A percentile compares a stretch with the other conserved stretches of the same genome.
These are phyloP conservation scores for Torymus texanus DNA, from an alignment of 2,888 invertebrate species.

Conservation along the genomic window DNA sequence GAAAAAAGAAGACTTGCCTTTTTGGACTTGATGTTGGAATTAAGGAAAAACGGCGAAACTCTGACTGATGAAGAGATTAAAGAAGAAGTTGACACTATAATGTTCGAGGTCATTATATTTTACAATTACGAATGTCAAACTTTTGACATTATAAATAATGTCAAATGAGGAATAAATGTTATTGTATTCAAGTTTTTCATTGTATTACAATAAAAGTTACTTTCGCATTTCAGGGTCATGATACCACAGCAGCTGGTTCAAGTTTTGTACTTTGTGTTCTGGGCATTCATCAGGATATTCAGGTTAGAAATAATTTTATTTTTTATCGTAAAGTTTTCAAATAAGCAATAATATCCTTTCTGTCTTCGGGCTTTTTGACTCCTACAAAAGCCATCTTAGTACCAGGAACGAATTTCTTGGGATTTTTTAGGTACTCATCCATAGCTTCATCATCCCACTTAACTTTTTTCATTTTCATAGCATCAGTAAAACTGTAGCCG, in stretches of 20 bases:
- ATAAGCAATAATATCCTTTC: conserved; percentile 82
- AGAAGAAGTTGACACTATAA: conserved; percentile 90
- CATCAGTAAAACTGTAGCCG: conserved; percentile 78
- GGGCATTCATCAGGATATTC: conserved; percentile 85
- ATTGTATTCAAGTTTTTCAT: too few relatives aligned
- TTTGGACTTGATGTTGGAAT: conserved; percentile 89
- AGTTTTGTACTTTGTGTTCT: conserved; percentile 88
- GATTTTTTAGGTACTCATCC: conserved; percentile 82
- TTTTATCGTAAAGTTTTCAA: conserved; percentile 73
- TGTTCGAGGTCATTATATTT: conserved; percentile 83
- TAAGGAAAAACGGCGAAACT: conserved; percentile 83
- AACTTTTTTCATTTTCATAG: conserved; percentile 81
- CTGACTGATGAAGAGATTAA: conserved; percentile 87
- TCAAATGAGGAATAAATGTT: too few relatives aligned
- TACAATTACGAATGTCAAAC: neutral
- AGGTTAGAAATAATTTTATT: conserved; percentile 68
- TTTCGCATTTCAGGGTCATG: conserved; percentile 80
- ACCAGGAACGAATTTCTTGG: conserved; percentile 85
- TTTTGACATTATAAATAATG: too few relatives aligned
- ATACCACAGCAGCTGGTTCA: conserved; percentile 88
- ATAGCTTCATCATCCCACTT: conserved; percentile 82
- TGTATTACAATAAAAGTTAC: too few relatives aligned
- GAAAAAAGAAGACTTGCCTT: conserved; percentile 91
- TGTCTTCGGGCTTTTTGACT: conserved; percentile 81
- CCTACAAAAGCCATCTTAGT: conserved; percentile 87